Percentiles rank a stretch among this genome's conserved stretches.
Evolutionary conservation across 1,140 invertebrate genomes (phyloP).

Genomic region (Macrotrachela quadricornifera): DNA sequence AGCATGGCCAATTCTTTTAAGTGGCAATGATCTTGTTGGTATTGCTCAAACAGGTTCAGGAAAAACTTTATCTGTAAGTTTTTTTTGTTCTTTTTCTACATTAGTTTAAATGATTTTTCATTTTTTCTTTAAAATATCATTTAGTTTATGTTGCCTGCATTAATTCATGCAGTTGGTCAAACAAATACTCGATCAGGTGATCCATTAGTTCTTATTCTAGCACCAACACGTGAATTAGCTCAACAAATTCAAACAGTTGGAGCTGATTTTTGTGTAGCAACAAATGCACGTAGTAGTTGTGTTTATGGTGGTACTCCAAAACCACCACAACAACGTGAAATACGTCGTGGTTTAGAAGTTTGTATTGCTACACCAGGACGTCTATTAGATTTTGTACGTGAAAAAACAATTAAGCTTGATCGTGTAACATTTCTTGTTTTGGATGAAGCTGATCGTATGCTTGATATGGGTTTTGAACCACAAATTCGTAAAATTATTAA

Average conservation of each 20-base stretch:
- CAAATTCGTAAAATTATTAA: slow-evolving; percentile 90
- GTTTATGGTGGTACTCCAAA: slow-evolving; percentile 6
- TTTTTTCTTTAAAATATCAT: too few relatives aligned
- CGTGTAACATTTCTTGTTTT: slow-evolving; percentile 80
- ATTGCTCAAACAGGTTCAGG: slow-evolving; percentile 36
- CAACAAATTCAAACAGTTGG: slow-evolving; percentile 6
- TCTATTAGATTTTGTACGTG: slow-evolving; percentile 80
- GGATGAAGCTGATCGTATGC: slow-evolving; percentile 94
- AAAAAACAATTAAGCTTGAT: slow-evolving; percentile 60
- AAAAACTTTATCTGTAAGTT: slow-evolving; percentile 24
- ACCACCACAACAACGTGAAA: not conserved
- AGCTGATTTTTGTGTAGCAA: not conserved
- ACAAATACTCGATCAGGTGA: slow-evolving; percentile 63
- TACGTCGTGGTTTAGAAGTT: slow-evolving; percentile 28
- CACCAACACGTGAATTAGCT: slow-evolving; percentile 7
- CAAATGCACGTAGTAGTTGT: not conserved
- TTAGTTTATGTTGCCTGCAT: slow-evolving; percentile 4
- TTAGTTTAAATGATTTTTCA: too few relatives aligned
- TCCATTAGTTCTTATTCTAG: slow-evolving; percentile 45
- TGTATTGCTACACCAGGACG: slow-evolving; percentile 61
- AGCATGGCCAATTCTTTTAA: slow-evolving; percentile 67
- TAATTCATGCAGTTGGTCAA: slow-evolving; percentile 38
- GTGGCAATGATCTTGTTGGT: slow-evolving; percentile 53
- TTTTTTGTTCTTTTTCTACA: too few relatives aligned
- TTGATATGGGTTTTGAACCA: slow-evolving; percentile 99